Conservation (phyloP, 2,888 invertebrate genomes). For the Acleris literana region DNA sequence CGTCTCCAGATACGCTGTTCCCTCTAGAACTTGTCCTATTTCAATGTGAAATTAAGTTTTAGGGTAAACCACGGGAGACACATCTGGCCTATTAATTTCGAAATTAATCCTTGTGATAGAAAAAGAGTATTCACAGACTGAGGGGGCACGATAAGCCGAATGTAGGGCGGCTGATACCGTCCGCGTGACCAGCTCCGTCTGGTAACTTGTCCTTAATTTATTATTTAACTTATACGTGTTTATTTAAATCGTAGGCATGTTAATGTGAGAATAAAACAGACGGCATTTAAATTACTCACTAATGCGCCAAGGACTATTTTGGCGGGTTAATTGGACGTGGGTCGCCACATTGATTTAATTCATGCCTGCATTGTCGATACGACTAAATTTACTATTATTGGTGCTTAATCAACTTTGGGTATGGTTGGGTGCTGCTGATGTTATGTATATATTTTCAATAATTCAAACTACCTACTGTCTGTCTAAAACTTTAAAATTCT, state of each 20-base stretch:
- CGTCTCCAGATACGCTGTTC: no score
- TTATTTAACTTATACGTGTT: background rate
- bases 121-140: conserved; percentile 34
- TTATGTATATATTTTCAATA: no score
- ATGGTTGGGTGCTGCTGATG: no score
- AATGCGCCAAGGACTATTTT: background rate
- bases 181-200: conserved; percentile 7
- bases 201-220: background rate
- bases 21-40: no score
- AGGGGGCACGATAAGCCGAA: conserved; percentile 20
- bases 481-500: no score
- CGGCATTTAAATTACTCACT: background rate
- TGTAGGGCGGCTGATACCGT: conserved; percentile 23
- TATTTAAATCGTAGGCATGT: background rate
- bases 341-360: background rate
- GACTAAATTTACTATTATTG: no score
- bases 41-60: no score
- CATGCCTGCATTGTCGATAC: background rate
- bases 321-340: background rate
- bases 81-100: background rate
- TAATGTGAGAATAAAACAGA: background rate
- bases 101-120: conserved; percentile 28
- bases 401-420: no score
- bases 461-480: no score
- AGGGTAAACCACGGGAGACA: no score